phyloP scores from a whole-genome alignment of 2,888 invertebrate species.

The Mayetiola destructor region DNA sequence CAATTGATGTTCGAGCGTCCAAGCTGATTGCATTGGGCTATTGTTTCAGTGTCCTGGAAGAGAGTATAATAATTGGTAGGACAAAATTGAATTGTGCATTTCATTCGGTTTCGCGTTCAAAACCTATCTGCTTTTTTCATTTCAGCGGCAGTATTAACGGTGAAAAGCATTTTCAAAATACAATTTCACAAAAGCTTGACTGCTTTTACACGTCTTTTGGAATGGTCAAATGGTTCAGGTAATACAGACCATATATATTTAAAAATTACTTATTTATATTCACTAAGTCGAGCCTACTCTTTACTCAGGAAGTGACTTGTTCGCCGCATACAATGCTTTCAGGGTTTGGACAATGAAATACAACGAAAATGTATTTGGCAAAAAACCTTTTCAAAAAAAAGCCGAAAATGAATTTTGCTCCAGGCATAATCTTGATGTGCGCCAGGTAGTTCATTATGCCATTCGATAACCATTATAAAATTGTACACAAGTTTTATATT shows the following conservation, averaged over 20 bases:
- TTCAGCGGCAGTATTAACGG: conserved; percentile 21
- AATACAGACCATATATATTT: background rate
- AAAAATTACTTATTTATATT: background rate
- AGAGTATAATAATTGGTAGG: conserved; percentile 63
- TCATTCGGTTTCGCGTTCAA: background rate
- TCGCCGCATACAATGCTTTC: conserved; percentile 68
- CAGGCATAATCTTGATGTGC: conserved; percentile 52
- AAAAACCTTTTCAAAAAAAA: conserved; percentile 21
- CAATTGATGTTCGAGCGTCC: conserved; percentile 63
- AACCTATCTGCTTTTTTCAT: conserved; percentile 19
- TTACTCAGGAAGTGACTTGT: conserved; percentile 61
- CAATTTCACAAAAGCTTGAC: conserved; percentile 47
- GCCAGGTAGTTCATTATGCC: too few species aligned
- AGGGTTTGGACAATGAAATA: conserved; percentile 36
- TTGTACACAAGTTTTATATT: too few species aligned
- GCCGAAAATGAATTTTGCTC: conserved; percentile 53
- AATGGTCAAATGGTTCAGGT: conserved; percentile 65
- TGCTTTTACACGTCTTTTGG: conserved; percentile 58
- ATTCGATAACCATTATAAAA: too few species aligned
- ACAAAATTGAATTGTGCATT: too few species aligned
- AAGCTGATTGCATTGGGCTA: conserved; percentile 79
- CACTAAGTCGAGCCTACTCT: too few species aligned
- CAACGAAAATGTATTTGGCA: background rate
- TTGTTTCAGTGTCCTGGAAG: conserved; percentile 70
- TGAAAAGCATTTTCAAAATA: conserved; percentile 63